Conservation (phyloP, 2,797 vertebrate species). For the Coregonus sp. region DNA sequence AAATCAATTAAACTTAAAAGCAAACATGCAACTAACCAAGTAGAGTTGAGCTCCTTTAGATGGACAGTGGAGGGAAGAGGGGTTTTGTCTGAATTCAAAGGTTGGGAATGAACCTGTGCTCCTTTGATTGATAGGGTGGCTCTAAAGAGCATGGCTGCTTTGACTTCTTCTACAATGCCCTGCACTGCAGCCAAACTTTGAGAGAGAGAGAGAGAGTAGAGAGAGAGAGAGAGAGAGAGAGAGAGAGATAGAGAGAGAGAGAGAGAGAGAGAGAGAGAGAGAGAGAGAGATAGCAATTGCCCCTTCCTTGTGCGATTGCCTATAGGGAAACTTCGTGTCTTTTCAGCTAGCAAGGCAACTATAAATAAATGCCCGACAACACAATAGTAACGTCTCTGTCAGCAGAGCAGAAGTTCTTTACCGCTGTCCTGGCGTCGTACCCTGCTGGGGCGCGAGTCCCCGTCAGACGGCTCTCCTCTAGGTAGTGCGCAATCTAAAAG, state of each 20-base stretch:
- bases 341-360: slow-evolving; percentile 20
- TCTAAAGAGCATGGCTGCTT: too few species aligned
- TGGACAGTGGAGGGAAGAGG: slow-evolving; percentile 62
- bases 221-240: background rate
- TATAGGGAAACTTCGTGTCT: too few species aligned
- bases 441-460: slow-evolving; percentile 89
- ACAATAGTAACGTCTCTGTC: slow-evolving; percentile 81
- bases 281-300: background rate
- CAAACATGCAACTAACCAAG: background rate
- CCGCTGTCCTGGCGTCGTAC: slow-evolving; percentile 92
- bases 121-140: slow-evolving; percentile 55
- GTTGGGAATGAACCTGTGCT: slow-evolving; percentile 77
- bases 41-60: slow-evolving; percentile 20
- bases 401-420: slow-evolving; percentile 86
- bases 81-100: slow-evolving; percentile 79
- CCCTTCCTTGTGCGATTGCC: background rate
- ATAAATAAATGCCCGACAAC: slow-evolving; percentile 75
- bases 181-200: slow-evolving; percentile 13
- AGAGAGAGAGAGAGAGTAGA: background rate
- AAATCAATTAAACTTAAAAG: background rate
- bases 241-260: background rate
- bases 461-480: slow-evolving; percentile 78
- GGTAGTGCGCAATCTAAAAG: slow-evolving; percentile 78
- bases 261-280: background rate
- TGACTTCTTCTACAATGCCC: background rate